phyloP scores from a whole-genome alignment of 2,113 vertebrate species.

The Epinephelus moara region DNA sequence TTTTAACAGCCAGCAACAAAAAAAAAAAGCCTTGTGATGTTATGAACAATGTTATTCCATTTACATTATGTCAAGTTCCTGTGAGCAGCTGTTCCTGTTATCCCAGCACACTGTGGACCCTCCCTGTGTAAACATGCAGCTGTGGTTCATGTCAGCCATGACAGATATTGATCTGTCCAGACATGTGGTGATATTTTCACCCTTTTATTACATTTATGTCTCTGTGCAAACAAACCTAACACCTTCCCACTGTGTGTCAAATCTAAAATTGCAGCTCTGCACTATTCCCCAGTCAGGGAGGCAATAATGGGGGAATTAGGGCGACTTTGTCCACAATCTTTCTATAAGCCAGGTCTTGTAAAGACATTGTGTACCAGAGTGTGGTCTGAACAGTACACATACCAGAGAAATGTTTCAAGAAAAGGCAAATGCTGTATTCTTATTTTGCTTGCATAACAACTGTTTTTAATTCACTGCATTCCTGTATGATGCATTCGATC shows the following conservation, averaged over 20 bases:
- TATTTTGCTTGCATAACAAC: slow-evolving; percentile 9
- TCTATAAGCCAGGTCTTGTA: slow-evolving; percentile 15
- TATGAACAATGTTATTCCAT: neutral
- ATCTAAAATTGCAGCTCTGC: slow-evolving; percentile 44
- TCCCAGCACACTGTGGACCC: slow-evolving; percentile 4
- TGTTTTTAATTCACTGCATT: neutral
- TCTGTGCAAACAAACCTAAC: slow-evolving; percentile 57
- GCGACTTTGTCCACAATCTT: slow-evolving; percentile 39
- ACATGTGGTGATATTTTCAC: slow-evolving; percentile 44
- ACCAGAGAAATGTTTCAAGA: neutral
- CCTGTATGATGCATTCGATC: slow-evolving; percentile 24
- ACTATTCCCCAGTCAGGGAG: slow-evolving; percentile 45
- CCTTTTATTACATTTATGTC: slow-evolving; percentile 70
- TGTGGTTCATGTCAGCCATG: slow-evolving; percentile 37
- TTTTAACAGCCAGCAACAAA: neutral
- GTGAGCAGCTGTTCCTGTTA: neutral
- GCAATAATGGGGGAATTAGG: slow-evolving; percentile 68
- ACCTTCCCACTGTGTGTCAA: slow-evolving; percentile 23
- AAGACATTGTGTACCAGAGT: slow-evolving; percentile 13
- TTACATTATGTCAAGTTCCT: slow-evolving; percentile 1
- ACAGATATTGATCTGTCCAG: slow-evolving; percentile 61
- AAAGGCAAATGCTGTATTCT: neutral
- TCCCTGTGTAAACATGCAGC: slow-evolving; percentile 40
- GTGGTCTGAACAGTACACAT: neutral
- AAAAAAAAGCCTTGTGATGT: neutral